These are phyloP conservation scores for Coelopa pilipes DNA, from an alignment of 2,888 invertebrate genomes.

Conservation along the genomic window DNA sequence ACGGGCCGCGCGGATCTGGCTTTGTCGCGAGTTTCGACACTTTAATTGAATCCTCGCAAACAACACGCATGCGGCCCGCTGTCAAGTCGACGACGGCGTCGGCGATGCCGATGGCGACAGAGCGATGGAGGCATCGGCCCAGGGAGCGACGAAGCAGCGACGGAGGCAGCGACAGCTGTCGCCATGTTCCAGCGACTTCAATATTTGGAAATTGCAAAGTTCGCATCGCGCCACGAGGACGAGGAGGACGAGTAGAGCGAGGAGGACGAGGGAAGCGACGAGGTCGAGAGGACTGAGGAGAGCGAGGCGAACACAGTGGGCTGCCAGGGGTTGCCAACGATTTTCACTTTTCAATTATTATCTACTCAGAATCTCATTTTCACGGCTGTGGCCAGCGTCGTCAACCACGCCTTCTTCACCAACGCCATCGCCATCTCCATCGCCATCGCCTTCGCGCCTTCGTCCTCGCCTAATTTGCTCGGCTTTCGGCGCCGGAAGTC, in stretches of 20 bases:
- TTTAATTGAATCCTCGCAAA: slow-evolving; percentile 32
- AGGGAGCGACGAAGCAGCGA: neutral
- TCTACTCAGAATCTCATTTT: slow-evolving; percentile 30
- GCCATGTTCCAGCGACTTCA: slow-evolving; percentile 25
- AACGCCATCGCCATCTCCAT: neutral
- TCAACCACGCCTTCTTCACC: neutral
- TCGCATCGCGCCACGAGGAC: neutral
- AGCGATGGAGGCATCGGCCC: neutral
- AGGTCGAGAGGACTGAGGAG: too few relatives aligned
- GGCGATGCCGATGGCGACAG: neutral
- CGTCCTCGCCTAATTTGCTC: slow-evolving; percentile 20
- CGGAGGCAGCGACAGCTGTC: slow-evolving; percentile 18
- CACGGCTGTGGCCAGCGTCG: neutral
- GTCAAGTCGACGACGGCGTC: neutral
- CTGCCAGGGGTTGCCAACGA: neutral
- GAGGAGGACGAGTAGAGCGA: neutral
- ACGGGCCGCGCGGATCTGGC: too few relatives aligned
- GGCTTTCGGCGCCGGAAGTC: neutral
- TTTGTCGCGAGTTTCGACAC: slow-evolving; percentile 17
- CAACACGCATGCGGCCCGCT: slow-evolving; percentile 12
- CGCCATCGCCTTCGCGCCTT: neutral
- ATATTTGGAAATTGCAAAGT: slow-evolving; percentile 4
- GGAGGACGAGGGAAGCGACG: neutral
- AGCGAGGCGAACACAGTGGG: neutral
- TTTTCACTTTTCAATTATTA: slow-evolving; percentile 20